A percentile compares a stretch with the other conserved stretches of the same genome.
Conservation (phyloP, 2,888 invertebrate species). For the Heliconius charithonia region DNA sequence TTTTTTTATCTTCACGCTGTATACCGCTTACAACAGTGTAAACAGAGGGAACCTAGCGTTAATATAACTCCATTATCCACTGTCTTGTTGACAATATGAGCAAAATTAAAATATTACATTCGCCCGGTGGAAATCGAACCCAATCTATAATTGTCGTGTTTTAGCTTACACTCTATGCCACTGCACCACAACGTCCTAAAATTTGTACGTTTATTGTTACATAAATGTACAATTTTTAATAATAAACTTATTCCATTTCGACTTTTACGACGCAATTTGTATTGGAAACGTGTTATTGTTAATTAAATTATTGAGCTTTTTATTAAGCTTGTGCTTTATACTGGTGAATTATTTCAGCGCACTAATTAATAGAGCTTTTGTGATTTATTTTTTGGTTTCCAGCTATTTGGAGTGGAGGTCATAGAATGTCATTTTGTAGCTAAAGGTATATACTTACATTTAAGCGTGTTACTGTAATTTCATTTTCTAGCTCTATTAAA, state of each 20-base stretch:
- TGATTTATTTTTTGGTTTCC: constrained; percentile 7
- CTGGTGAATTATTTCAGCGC: constrained; percentile 6
- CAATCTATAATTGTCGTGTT: no score
- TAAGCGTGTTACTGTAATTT: no score
- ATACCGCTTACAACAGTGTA: no score
- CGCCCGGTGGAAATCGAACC: no score
- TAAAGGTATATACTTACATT: not conserved
- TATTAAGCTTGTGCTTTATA: constrained; percentile 13
- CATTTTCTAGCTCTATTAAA: no score
- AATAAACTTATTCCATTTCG: constrained; percentile 24
- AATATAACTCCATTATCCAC: no score
- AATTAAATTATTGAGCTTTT: constrained; percentile 28
- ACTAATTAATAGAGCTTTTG: constrained; percentile 21
- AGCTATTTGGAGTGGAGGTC: not conserved
- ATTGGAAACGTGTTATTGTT: constrained; percentile 31
- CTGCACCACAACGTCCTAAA: no score
- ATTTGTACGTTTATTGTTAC: not conserved
- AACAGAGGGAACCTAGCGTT: no score
- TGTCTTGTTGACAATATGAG: no score
- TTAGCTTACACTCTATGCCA: no score
- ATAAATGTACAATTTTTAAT: constrained; percentile 43
- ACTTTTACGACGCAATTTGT: constrained; percentile 28
- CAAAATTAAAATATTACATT: no score
- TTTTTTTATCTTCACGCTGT: no score
- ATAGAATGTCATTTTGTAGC: not conserved